Base-by-base conservation (phyloP, 2,888 invertebrate genomes). In the Acleris laterana region DNA sequence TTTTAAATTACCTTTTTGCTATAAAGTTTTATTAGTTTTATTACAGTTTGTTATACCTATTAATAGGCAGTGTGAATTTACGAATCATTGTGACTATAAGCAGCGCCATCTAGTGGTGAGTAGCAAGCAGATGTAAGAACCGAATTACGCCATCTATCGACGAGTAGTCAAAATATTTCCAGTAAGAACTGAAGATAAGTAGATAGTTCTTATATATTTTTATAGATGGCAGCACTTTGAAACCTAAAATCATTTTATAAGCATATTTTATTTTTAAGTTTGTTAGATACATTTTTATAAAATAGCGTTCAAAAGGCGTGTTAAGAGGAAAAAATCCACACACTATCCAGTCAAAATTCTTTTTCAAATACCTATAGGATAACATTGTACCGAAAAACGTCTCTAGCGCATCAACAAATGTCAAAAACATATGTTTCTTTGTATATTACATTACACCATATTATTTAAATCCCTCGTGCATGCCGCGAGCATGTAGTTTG, bases 391-490 rank as follows among this genome's bases (percentile, higher is more conserved):
- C 7, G 22, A 48, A 53, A 64, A 53, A 64, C 52, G 32, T 17
- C 44, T 28, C 6, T 7, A n/a, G 22, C 38, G 25, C 50, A 50
- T 51, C 50, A 63, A 32, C 20, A 59, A 59, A 49, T 65, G 65
- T 61, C 65, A 65, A 56, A 65, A 65, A 65, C 60, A 61, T 61
- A 65, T 65, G 64, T 60, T 65, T 59, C 16, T 19, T 20, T 42
- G 20, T 13, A 58, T 55, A 60, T 68, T 68, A 64, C 68, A 68
- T n/a, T n/a, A 64, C 68, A 68, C 52, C 58, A 68, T 62, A 64
- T 22, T 63, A 51, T 44, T 51, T 51, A 56, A 55, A 50, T 16
- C 22, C 22, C n/a, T 42, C 19, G 44, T 13, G 28, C 48, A 53
- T 38, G 38, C 58, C 42, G 42, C 25, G 19, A 64, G 49, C 59